Evolutionary conservation across 2,113 vertebrate species (phyloP), one percentile per base, ranked within the genome.

Genomic region (Ondatra zibethicus): DNA sequence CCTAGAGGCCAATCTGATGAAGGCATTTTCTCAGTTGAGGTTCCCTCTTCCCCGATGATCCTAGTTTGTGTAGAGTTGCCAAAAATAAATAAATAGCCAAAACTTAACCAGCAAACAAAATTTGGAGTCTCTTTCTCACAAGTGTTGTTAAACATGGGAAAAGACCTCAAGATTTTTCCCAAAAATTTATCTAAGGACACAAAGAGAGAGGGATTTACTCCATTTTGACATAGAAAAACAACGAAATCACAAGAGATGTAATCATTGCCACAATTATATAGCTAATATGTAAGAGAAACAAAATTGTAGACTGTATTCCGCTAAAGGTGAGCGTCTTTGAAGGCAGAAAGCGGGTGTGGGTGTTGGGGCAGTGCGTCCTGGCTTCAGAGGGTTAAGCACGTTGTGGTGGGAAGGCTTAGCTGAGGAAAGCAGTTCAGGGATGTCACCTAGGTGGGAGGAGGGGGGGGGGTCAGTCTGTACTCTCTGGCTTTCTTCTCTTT

Each of bases 161-260:
- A 95, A 68, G 89, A 47, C 21, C 36, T 11, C 72, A 6, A 12
- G 39, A 0, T 85, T 73, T 94, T 68, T 73, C 36, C 58, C 63
- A 39, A 63, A 3, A 76, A 5, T 89, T 89, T 94, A 88, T 78
- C 89, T 78, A 87, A 16, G 81, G 25, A 68, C 29, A 76, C 50
- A 85, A 47, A 76, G 17, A 68, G 5, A 50, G 29, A 11, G 73
- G 52, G 90, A 31, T 84, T 82, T 66, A 75, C 3, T 9, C 23
- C 42, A 72, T 65, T 94, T 95, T 80, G 65, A 76, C 25, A 93
- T n/a, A 25, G n/a, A 29, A 86, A 61, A 68, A 68, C 89, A 78
- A 31, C 81, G n/a, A 78, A 86, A 76, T 45, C 23, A 33, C n/a
- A 36, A 89, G 25, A 96, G 72, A 21, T 73, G 7, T 63, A 68